phyloP scores from a whole-genome alignment of 2,797 vertebrate genomes.

The Labeo calbasu region DNA sequence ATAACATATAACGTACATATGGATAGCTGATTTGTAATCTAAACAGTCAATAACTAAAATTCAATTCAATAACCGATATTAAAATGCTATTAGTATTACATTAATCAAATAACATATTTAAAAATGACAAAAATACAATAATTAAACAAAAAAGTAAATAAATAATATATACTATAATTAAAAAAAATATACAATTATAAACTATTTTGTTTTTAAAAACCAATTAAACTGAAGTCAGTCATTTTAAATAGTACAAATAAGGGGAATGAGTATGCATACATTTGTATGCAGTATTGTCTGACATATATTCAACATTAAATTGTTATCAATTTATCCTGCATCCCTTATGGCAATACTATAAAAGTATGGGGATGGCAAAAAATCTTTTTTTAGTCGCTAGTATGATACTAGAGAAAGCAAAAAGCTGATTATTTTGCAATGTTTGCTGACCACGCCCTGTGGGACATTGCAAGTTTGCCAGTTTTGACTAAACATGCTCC shows the following conservation, averaged over 20 bases:
- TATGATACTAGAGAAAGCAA: not conserved
- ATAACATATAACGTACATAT: not conserved
- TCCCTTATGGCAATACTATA: too few relatives aligned
- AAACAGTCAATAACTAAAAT: not conserved
- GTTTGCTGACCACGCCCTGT: slow-evolving; percentile 28
- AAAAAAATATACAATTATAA: not conserved
- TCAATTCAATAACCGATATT: not conserved
- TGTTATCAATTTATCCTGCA: not conserved
- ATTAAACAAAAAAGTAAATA: not conserved
- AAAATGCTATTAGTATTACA: not conserved
- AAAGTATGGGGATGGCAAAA: not conserved
- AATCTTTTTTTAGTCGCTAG: not conserved
- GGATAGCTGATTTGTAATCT: not conserved
- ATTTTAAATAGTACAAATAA: not conserved
- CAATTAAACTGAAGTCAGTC: not conserved
- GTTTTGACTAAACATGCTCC: not conserved
- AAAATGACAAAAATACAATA: too few relatives aligned
- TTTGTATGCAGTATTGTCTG: not conserved
- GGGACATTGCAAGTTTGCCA: not conserved
- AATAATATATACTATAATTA: not conserved
- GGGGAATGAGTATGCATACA: not conserved
- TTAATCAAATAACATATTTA: not conserved
- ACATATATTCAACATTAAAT: not conserved
- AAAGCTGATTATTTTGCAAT: slow-evolving; percentile 11
- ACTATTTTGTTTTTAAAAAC: not conserved